phyloP scores from a whole-genome alignment of 2,888 invertebrate species.

The Agonopterix alstromeriana region DNA sequence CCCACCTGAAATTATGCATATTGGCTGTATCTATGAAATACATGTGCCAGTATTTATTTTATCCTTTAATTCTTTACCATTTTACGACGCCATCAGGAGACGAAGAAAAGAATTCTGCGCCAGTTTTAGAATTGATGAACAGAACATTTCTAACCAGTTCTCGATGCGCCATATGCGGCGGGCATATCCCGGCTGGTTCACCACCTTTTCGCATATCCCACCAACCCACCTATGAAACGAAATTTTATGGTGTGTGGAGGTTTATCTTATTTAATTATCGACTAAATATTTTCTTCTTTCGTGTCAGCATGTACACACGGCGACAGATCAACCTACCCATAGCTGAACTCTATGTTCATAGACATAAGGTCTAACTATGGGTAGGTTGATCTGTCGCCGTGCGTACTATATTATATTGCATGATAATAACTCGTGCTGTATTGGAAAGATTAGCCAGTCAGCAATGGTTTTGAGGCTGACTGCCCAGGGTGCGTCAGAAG shows the following conservation, averaged over 20 bases:
- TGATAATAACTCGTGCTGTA: no score
- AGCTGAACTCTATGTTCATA: no score
- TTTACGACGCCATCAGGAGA: slow-evolving; percentile 94
- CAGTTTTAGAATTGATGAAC: slow-evolving; percentile 96
- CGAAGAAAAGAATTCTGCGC: slow-evolving; percentile 95
- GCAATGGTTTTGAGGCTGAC: no score
- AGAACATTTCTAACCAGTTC: slow-evolving; percentile 92
- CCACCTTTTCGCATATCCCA: slow-evolving; percentile 93
- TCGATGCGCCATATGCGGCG: slow-evolving; percentile 88
- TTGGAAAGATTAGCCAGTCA: no score
- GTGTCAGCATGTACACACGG: no score
- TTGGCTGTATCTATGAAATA: no score
- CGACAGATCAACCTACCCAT: no score
- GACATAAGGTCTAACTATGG: no score
- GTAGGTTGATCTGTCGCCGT: no score
- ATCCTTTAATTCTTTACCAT: slow-evolving; percentile 68
- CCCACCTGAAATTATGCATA: slow-evolving; percentile 77
- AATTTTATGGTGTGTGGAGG: neutral
- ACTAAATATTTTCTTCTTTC: no score
- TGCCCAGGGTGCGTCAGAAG: no score
- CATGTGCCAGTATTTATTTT: neutral
- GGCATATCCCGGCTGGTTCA: slow-evolving; percentile 86
- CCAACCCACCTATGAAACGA: slow-evolving; percentile 74
- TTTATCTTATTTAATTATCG: neutral
- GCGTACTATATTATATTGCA: no score